Percentiles rank a stretch among this genome's conserved stretches.
Evolutionary conservation across 2,888 invertebrate species (phyloP).

Genomic region (Andrena hattorfiana): DNA sequence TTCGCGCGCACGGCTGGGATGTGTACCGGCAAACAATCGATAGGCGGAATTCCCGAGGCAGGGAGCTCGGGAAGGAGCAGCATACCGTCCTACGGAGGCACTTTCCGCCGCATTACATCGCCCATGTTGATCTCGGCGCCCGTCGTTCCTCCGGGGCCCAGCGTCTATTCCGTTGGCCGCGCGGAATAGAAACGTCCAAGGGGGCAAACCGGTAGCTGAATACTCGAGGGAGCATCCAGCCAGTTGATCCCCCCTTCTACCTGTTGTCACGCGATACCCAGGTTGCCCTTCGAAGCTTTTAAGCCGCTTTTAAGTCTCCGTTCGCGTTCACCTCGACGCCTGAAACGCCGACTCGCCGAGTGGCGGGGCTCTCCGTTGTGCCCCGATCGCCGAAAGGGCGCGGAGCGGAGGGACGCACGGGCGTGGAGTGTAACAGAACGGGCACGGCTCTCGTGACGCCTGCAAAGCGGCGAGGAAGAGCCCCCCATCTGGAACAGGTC

Average conservation of each 20-base stretch:
- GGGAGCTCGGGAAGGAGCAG: not conserved
- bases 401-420: not conserved
- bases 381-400: conserved; percentile 2
- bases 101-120: conserved; percentile 12
- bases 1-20: not conserved
- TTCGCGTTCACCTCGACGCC: conserved; percentile 34
- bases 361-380: not conserved
- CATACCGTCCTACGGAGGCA: conserved; percentile 4
- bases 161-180: conserved; percentile 26
- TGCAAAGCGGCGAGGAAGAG: conserved; percentile 37
- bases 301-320: conserved; percentile 64
- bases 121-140: conserved; percentile 10
- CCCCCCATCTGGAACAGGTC: conserved; percentile 39
- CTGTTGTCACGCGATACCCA: conserved; percentile 78
- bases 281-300: conserved; percentile 65
- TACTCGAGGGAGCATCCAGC: conserved; percentile 61
- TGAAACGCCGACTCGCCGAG: conserved; percentile 1
- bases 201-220: conserved; percentile 68
- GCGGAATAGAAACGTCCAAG: conserved; percentile 53
- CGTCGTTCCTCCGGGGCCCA: conserved; percentile 22
- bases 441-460: conserved; percentile 35
- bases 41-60: conserved; percentile 21
- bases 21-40: conserved; percentile 24
- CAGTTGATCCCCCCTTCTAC: conserved; percentile 62
- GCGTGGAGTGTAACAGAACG: conserved; percentile 17